A percentile compares a stretch with the other conserved stretches of the same genome.
Conservation (phyloP, 2,797 vertebrate genomes). For the Cottoperca gobio region DNA sequence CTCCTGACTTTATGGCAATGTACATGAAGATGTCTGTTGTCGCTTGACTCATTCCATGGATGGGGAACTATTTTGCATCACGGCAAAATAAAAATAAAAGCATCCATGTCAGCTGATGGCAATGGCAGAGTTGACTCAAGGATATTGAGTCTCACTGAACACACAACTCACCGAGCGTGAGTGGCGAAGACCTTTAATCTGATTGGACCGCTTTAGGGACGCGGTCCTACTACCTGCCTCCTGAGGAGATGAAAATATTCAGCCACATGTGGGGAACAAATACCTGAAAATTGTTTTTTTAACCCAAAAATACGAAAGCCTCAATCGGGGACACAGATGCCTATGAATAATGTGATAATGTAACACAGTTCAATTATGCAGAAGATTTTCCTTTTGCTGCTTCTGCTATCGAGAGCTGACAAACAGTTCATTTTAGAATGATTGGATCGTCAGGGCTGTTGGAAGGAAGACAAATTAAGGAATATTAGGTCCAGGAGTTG, state of each 20-base stretch:
- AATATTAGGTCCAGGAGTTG: not conserved
- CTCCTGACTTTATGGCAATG: slow-evolving; percentile 46
- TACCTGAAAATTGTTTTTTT: slow-evolving; percentile 27
- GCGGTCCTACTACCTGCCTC: slow-evolving; percentile 85
- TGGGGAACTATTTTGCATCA: slow-evolving; percentile 52
- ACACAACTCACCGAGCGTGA: slow-evolving; percentile 83
- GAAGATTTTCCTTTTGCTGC: not conserved
- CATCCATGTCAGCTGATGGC: slow-evolving; percentile 73
- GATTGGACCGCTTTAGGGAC: slow-evolving; percentile 85
- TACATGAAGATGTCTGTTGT: slow-evolving; percentile 71
- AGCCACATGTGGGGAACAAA: slow-evolving; percentile 66
- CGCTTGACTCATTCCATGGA: slow-evolving; percentile 68
- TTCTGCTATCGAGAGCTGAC: slow-evolving; percentile 8
- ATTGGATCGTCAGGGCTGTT: slow-evolving; percentile 13
- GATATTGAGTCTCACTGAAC: slow-evolving; percentile 45
- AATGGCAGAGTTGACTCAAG: slow-evolving; percentile 57
- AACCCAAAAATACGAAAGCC: slow-evolving; percentile 1
- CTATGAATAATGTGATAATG: slow-evolving; percentile 6
- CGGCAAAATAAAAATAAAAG: slow-evolving; percentile 42
- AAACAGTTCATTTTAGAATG: slow-evolving; percentile 6
- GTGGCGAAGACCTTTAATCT: slow-evolving; percentile 84
- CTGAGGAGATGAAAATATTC: slow-evolving; percentile 78
- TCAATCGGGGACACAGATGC: not conserved
- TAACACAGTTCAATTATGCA: slow-evolving; percentile 13
- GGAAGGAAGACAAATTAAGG: not conserved